phyloP scores from a whole-genome alignment of 2,888 invertebrate species.

The Malacosoma neustria region DNA sequence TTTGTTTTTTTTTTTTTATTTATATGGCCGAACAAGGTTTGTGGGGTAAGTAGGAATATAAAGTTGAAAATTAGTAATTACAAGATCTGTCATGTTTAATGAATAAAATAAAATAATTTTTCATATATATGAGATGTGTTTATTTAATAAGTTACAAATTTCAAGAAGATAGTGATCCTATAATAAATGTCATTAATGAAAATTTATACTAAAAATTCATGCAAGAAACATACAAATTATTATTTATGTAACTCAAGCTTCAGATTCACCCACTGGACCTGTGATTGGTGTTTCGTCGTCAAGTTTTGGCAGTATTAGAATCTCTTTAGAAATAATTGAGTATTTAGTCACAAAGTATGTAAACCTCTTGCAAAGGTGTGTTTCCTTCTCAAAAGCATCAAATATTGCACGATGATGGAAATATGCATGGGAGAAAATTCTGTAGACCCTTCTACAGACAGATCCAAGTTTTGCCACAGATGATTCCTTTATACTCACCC shows the following conservation, averaged over 20 bases:
- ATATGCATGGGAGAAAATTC: conserved; percentile 99
- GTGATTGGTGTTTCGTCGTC: conserved; percentile 81
- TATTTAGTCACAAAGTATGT: conserved; percentile 99
- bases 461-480: conserved; percentile 99
- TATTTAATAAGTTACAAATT: too few species aligned
- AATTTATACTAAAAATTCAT: too few species aligned
- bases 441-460: conserved; percentile 97
- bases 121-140: neutral
- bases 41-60: too few species aligned
- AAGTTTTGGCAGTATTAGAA: conserved; percentile 97
- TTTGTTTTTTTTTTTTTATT: too few species aligned
- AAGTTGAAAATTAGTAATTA: too few species aligned
- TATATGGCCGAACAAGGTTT: too few species aligned
- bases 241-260: conserved; percentile 48
- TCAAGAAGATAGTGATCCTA: too few species aligned
- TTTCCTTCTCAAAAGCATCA: conserved; percentile 98
- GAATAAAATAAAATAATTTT: neutral
- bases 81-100: neutral
- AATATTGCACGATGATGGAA: conserved; percentile 98
- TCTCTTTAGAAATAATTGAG: conserved; percentile 98
- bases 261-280: conserved; percentile 67
- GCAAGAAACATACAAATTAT: conserved; percentile 14
- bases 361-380: conserved; percentile 95
- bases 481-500: conserved; percentile 99
- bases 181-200: too few species aligned